Evolutionary conservation across 2,797 vertebrate genomes (phyloP).

Genomic region (Masticophis lateralis): DNA sequence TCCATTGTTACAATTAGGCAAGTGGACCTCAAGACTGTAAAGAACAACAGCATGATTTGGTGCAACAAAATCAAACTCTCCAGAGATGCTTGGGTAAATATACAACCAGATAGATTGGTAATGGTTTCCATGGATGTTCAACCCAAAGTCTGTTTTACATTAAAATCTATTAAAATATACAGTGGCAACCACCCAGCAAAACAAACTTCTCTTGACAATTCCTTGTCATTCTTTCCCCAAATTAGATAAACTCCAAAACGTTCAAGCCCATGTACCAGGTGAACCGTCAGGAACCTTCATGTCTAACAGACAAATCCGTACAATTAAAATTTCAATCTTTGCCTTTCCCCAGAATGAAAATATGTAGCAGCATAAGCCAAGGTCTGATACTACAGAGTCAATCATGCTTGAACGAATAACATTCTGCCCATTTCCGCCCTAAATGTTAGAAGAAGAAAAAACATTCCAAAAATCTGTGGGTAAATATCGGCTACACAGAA

Average conservation of each 20-base stretch:
- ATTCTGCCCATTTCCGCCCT: neutral
- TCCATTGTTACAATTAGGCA: neutral
- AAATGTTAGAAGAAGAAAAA: neutral
- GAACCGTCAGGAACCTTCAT: neutral
- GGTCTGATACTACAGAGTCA: neutral
- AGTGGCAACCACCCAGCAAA: constrained; percentile 40
- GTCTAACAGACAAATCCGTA: neutral
- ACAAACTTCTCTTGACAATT: constrained; percentile 39
- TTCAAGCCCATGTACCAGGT: constrained; percentile 29
- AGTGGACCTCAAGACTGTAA: neutral
- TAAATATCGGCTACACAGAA: neutral
- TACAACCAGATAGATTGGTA: neutral
- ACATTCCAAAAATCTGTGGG: neutral
- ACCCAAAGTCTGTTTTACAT: neutral
- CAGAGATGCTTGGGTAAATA: neutral
- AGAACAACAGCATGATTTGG: neutral
- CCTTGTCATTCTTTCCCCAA: constrained; percentile 54
- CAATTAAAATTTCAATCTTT: neutral
- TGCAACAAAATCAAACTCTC: neutral
- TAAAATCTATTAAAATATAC: constrained; percentile 16
- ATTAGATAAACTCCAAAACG: constrained; percentile 45
- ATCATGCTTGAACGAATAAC: neutral
- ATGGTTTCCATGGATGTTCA: neutral
- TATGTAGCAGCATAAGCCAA: neutral
- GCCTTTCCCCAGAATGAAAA: neutral